A percentile compares a stretch with the other conserved stretches of the same genome.
phyloP scores from a whole-genome alignment of 2,888 invertebrate genomes.

The Dendrolimus houi region DNA sequence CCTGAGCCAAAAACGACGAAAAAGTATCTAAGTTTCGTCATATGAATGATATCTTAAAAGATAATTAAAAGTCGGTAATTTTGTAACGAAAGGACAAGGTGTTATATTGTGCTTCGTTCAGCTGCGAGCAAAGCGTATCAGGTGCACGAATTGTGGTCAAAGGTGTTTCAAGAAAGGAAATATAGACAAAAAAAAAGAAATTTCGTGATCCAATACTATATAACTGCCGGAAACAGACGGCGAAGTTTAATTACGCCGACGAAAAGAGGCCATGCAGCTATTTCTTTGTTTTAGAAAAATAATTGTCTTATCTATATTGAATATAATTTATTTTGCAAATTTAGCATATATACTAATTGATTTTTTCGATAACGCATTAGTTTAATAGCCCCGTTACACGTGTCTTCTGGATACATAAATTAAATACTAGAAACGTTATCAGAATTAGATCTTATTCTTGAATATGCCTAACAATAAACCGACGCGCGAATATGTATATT shows the following conservation, averaged over 20 bases:
- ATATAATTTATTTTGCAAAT: too few species aligned
- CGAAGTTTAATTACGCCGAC: slow-evolving; percentile 49
- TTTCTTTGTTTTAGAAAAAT: neutral
- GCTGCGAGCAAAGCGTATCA: slow-evolving; percentile 17
- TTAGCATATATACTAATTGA: too few species aligned
- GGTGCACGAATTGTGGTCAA: slow-evolving; percentile 23
- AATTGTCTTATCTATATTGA: neutral
- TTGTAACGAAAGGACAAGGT: slow-evolving; percentile 48
- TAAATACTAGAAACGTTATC: too few species aligned
- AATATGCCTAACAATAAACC: too few species aligned
- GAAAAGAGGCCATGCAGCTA: slow-evolving; percentile 42
- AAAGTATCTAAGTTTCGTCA: neutral
- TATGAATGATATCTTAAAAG: slow-evolving; percentile 15
- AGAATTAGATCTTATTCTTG: too few species aligned
- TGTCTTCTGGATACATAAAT: too few species aligned
- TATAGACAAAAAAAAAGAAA: slow-evolving; percentile 6
- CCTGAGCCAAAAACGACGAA: too few species aligned
- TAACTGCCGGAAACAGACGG: slow-evolving; percentile 18
- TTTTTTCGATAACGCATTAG: too few species aligned
- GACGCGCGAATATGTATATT: too few species aligned
- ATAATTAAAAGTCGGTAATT: slow-evolving; percentile 57
- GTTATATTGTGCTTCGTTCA: slow-evolving; percentile 11
- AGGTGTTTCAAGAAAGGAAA: slow-evolving; percentile 19
- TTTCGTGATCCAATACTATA: slow-evolving; percentile 10
- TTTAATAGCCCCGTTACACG: too few species aligned